Evolutionary conservation across 2,797 vertebrate species (phyloP), one percentile per base, ranked within the genome.

Genomic region (Mormyrops boulengeri): DNA sequence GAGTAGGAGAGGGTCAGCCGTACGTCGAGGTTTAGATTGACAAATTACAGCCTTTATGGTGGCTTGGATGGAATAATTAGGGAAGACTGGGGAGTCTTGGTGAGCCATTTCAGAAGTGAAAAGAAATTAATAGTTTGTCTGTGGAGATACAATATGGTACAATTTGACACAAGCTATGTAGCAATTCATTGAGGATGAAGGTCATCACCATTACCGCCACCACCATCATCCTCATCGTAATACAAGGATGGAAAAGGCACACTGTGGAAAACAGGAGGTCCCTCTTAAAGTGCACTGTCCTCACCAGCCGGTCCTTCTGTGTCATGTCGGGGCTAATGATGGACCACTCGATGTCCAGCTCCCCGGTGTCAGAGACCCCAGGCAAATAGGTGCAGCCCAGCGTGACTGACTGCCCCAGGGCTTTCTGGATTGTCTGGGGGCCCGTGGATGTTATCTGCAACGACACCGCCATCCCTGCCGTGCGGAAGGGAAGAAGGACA

Each of bases 271-370:
- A 26, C 3, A 49, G 47, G 17, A 26, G n/a, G 82, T 17, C 9
- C 2, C 47, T 30, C 52, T 26, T 87, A 53, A n/a, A 85, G n/a
- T 52, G 44, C 19, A 22, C 82, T 5, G n/a, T 85, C 82, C 82
- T 94, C 91, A 98, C 98, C 96, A 97, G 95, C 0, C 93, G 93
- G 93, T 98, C 97, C 5, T 97, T 97, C 87, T 95, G 93, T 0
- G 97, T 94, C 89, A 96, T 96, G 88, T 98, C 98, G 0, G 97
- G 96, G 4, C 95, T 96, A 93, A 98, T 91, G 69, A 95, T 95
- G 93, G 93, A 96, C 98, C 98, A 99, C 89, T 98, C 97, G 0
- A 99, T 97, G 90, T 98, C 98, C 92, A 98, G 93, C 0, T 96
- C 96, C 26, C 98, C 98, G 0, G 91, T 94, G 92, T 98, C 98